phyloP scores from a whole-genome alignment of 2,888 invertebrate species.

The Opisthograptis luteolata region DNA sequence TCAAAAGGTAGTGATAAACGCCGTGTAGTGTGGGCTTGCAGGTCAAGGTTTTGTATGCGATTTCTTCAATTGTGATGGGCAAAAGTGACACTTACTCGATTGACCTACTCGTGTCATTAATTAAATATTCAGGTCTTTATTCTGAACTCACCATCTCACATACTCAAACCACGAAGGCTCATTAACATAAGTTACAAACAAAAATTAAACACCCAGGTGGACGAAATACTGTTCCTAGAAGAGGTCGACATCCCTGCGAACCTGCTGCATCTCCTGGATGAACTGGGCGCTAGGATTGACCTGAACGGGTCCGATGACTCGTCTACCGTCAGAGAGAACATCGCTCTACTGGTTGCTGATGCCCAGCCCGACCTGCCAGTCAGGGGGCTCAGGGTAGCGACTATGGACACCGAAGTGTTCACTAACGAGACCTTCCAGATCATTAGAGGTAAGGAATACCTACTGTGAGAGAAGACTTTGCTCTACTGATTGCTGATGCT shows the following conservation, averaged over 20 bases:
- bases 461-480: neutral
- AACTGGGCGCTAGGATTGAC: conserved; percentile 57
- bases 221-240: conserved; percentile 54
- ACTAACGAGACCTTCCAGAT: conserved; percentile 61
- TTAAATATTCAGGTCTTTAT: too few relatives aligned
- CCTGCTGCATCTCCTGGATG: conserved; percentile 64
- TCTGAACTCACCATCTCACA: too few relatives aligned
- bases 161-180: too few relatives aligned
- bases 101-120: too few relatives aligned
- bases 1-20: too few relatives aligned
- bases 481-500: too few relatives aligned
- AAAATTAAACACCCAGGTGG: conserved; percentile 59
- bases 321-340: conserved; percentile 56
- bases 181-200: too few relatives aligned
- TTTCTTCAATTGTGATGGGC: too few relatives aligned
- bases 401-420: conserved; percentile 52
- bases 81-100: too few relatives aligned
- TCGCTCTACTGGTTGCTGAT: conserved; percentile 68
- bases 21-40: too few relatives aligned
- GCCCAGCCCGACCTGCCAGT: conserved; percentile 58
- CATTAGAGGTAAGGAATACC: conserved; percentile 56
- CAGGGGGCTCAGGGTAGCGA: conserved; percentile 61
- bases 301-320: conserved; percentile 55
- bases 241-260: conserved; percentile 60
- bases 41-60: too few relatives aligned